Conservation (phyloP, 2,113 vertebrate species). For the Tor tambroides region DNA sequence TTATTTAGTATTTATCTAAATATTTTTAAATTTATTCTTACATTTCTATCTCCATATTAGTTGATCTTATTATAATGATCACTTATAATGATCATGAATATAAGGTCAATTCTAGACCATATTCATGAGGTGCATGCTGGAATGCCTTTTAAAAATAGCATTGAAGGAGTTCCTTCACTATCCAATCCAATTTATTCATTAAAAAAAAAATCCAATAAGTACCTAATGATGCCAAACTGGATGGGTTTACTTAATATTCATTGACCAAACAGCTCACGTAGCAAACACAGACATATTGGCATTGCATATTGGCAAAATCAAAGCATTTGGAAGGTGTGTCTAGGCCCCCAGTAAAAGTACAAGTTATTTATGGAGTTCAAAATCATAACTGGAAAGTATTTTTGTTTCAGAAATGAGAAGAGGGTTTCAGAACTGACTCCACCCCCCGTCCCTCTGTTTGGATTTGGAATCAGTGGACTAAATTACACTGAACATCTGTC, state of each 20-base stretch:
- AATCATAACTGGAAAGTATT: neutral
- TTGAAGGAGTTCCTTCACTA: neutral
- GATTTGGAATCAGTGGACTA: conserved; percentile 21
- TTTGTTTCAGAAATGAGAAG: too few species aligned
- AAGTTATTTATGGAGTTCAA: conserved; percentile 25
- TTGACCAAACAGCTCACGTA: neutral
- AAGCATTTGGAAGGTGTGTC: neutral
- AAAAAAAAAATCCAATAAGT: too few species aligned
- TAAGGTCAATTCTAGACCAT: neutral
- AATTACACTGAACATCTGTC: conserved; percentile 52
- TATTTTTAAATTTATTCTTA: too few species aligned
- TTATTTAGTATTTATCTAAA: too few species aligned
- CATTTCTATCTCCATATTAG: neutral
- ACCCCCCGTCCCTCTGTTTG: neutral
- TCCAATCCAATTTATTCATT: neutral
- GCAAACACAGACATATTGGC: conserved; percentile 28
- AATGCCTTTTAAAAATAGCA: neutral
- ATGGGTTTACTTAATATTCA: neutral
- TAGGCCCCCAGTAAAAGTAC: neutral
- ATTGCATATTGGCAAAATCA: neutral
- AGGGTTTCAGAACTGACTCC: conserved; percentile 1
- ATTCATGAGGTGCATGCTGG: neutral
- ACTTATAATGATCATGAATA: too few species aligned
- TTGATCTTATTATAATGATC: neutral
- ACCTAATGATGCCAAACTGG: neutral